Percentiles rank a stretch among this genome's conserved stretches.
phyloP scores from a whole-genome alignment of 2,888 invertebrate species.

The Sialis lutaria region DNA sequence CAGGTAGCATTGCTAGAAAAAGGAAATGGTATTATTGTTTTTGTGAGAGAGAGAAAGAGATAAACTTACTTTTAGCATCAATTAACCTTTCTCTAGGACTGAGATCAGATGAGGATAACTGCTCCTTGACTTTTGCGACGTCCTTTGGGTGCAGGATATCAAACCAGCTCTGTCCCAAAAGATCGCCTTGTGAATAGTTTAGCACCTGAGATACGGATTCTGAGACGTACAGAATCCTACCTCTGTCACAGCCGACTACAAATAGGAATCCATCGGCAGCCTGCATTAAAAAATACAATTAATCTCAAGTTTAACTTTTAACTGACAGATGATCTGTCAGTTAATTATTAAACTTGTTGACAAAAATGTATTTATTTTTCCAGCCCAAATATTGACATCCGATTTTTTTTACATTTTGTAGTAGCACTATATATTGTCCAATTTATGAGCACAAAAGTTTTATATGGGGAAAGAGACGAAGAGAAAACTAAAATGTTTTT shows the following conservation, averaged over 20 bases:
- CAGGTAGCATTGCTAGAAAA: slow-evolving; percentile 69
- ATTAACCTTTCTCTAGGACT: slow-evolving; percentile 77
- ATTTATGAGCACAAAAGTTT: slow-evolving; percentile 12
- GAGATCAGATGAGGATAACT: slow-evolving; percentile 77
- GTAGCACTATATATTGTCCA: too few relatives aligned
- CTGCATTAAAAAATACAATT: slow-evolving; percentile 23
- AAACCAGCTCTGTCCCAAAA: slow-evolving; percentile 84
- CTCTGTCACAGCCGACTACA: slow-evolving; percentile 85
- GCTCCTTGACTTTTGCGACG: slow-evolving; percentile 87
- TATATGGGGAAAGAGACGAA: too few relatives aligned
- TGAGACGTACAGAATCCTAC: slow-evolving; percentile 76
- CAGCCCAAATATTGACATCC: too few relatives aligned
- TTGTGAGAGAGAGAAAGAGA: not conserved
- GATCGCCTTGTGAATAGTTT: slow-evolving; percentile 70
- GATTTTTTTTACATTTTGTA: too few relatives aligned
- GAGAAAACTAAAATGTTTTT: too few relatives aligned
- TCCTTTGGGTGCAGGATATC: slow-evolving; percentile 91
- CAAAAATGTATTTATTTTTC: too few relatives aligned
- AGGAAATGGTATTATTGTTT: too few relatives aligned
- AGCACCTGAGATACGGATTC: slow-evolving; percentile 70
- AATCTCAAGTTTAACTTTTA: too few relatives aligned
- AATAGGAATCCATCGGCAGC: slow-evolving; percentile 82
- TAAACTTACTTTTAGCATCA: slow-evolving; percentile 72
- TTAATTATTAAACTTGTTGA: too few relatives aligned
- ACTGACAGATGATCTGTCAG: too few relatives aligned